phyloP scores from a whole-genome alignment of 2,113 vertebrate species.

The Cinclus cinclus region DNA sequence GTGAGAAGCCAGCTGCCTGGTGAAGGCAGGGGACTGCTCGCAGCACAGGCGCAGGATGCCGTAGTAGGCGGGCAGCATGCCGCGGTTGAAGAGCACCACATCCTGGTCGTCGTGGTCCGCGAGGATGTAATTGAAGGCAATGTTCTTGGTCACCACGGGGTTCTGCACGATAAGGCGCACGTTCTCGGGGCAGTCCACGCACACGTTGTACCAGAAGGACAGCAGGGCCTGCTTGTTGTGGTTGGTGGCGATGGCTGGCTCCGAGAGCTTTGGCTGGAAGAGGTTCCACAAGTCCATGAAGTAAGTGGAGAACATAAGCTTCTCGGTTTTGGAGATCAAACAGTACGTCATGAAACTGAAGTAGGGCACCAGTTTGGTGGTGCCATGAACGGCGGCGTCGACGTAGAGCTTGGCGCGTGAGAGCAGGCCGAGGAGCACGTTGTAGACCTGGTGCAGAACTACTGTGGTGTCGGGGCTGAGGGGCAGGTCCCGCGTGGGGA shows the following conservation, averaged over 20 bases:
- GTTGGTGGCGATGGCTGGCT: slow-evolving; percentile 98
- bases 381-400: slow-evolving; percentile 95
- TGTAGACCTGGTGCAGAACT: slow-evolving; percentile 98
- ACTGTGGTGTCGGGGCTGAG: slow-evolving; percentile 96
- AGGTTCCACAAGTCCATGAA: slow-evolving; percentile 99
- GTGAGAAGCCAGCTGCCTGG: slow-evolving; percentile 93
- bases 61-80: slow-evolving; percentile 98
- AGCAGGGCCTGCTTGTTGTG: slow-evolving; percentile 99
- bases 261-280: slow-evolving; percentile 97
- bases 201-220: slow-evolving; percentile 99
- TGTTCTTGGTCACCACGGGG: slow-evolving; percentile 98
- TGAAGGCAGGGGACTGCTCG: slow-evolving; percentile 94
- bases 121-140: slow-evolving; percentile 99
- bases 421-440: slow-evolving; percentile 92
- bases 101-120: slow-evolving; percentile 99
- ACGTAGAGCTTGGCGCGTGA: slow-evolving; percentile 97
- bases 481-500: slow-evolving; percentile 94
- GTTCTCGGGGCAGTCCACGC: slow-evolving; percentile 95
- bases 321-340: slow-evolving; percentile 98
- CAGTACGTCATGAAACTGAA: slow-evolving; percentile 99
- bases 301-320: slow-evolving; percentile 98
- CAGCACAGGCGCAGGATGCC: slow-evolving; percentile 98
- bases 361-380: slow-evolving; percentile 97
- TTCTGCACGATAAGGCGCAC: slow-evolving; percentile 98
- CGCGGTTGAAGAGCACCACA: slow-evolving; percentile 98